Evolutionary conservation across 2,888 invertebrate genomes (phyloP), one percentile per base, ranked within the genome.

Genomic region (Bimastos eiseni): DNA sequence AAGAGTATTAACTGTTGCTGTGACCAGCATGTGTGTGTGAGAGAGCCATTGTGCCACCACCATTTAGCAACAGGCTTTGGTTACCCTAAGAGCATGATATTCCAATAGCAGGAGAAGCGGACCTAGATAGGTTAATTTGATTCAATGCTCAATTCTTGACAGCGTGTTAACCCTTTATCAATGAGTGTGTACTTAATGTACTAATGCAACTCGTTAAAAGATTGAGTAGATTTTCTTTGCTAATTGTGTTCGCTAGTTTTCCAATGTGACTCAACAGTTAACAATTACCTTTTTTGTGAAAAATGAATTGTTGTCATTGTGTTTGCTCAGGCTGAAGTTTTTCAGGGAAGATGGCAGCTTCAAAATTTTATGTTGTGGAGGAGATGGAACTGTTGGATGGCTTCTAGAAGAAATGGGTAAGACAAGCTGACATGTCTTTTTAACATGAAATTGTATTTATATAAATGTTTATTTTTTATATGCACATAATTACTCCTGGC

Each of bases 321-420:
- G 24, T 36, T 84, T 36, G 19, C 4, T 86, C 37, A 97, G 97
- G 93, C 96, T 99, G 93, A 96, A 98, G 92, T 96, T 99, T 93
- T 99, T 99, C 96, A 96, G 98, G 93, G 97, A 98, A 95, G 98
- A 99, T 95, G 98, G 98, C 94, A 98, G 98, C 93, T 97, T 99
- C 95, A 97, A 99, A 93, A 98, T 99, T 94, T 96, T 99, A 92
- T 98, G 99, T 92, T 99, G 99, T 96, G 98, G 98, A 89, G 99
- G 99, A 0, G 99, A 99, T 95, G 99, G 99, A 37, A 98, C 98
- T 83, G 98, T 99, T 19, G 98, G 99, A 90, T 99, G 99, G 99
- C 99, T 99, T 92, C 96, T 99, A 92, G 97, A 98, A 92, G 98
- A 99, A 95, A 97, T 99, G 93, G 99, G 86, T 86, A 99, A 95